Base-by-base conservation (phyloP, 2,797 vertebrate genomes). In the Poliocrania exsul region DNA sequence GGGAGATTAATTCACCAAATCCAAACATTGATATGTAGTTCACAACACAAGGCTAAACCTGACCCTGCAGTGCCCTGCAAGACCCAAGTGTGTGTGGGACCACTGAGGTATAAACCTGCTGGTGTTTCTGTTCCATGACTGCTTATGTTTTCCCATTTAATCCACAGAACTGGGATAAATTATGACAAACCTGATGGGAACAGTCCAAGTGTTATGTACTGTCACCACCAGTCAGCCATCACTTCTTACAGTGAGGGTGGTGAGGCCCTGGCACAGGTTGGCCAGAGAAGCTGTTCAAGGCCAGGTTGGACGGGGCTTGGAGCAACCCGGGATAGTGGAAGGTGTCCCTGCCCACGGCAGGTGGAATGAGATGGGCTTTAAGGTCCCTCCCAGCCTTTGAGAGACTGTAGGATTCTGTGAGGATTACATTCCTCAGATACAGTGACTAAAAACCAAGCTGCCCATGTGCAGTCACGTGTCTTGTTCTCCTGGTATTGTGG, bases 291-390 rank as follows among this genome's bases (percentile, higher is more conserved):
- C 64, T 29, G 35, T 17, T 9, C 62, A n/a, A 15, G 35, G 57
- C 49, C 47, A 61, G 10, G 12, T 0, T 69, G 61, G 47, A 54
- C 0, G 0, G 26, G 23, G 42, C 26, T 29, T 14, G 35, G 31
- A 9, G 15, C 70, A 88, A 0, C 19, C 23, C 56, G 71, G 24
- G 8, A 3, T 0, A 21, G 50, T 11, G 57, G 16, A 1, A 82
- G 13, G 44, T 33, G 37, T 37, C 42, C 56, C 49, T 81, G 19
- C 5, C 33, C 10, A 6, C 12, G 56, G 78, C 13, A 40, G 7
- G 5, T 25, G 3, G 1, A 29, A 4, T 21, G 7, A 4, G 14
- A 26, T 33, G 57, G 5, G n/a, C 24, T 77, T 57, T 50, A 31
- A 51, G 23, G 64, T 38, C 20, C 16, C 16, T 50, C 7, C 42